Percentiles rank a stretch among this genome's conserved stretches.
These are phyloP conservation scores for Lepus europaeus DNA, from an alignment of 2,113 vertebrate species.

Conservation along the genomic window DNA sequence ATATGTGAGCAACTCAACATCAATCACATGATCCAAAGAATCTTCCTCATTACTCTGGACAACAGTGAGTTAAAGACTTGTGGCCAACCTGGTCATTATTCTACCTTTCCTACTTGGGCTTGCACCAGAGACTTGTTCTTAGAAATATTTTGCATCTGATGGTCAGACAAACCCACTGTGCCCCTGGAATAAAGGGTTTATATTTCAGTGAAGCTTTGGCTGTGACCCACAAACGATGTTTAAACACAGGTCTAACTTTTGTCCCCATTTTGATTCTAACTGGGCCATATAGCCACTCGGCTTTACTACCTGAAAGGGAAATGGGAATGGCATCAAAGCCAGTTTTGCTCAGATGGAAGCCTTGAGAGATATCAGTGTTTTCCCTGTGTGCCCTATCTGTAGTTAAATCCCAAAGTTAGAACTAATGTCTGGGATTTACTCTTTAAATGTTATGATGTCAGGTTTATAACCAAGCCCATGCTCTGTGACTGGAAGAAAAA, in stretches of 20 bases:
- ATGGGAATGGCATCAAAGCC: not conserved
- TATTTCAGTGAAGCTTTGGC: slow-evolving; percentile 22
- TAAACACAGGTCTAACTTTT: slow-evolving; percentile 1
- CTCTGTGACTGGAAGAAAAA: not conserved
- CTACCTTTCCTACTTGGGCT: not conserved
- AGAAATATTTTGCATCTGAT: not conserved
- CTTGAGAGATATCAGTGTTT: not conserved
- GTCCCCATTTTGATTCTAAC: slow-evolving; percentile 14
- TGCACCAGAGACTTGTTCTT: not conserved
- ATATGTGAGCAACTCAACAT: slow-evolving; percentile 98
- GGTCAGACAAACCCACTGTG: not conserved
- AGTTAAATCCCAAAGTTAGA: slow-evolving; percentile 15
- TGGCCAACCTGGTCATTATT: not conserved
- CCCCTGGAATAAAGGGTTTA: not conserved
- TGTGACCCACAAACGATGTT: slow-evolving; percentile 27
- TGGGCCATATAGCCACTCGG: not conserved
- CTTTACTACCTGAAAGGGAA: slow-evolving; percentile 31
- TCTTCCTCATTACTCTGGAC: slow-evolving; percentile 98
- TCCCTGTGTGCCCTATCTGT: not conserved
- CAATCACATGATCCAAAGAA: slow-evolving; percentile 99
- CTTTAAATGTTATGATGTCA: slow-evolving; percentile 31
- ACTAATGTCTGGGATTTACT: slow-evolving; percentile 6
- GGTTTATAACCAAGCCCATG: not conserved
- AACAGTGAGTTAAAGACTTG: slow-evolving; percentile 93
- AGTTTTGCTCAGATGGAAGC: slow-evolving; percentile 15